These are phyloP conservation scores for Pachyrhynchus sulphureomaculatus DNA, from an alignment of 1,140 invertebrate genomes.

Conservation along the genomic window DNA sequence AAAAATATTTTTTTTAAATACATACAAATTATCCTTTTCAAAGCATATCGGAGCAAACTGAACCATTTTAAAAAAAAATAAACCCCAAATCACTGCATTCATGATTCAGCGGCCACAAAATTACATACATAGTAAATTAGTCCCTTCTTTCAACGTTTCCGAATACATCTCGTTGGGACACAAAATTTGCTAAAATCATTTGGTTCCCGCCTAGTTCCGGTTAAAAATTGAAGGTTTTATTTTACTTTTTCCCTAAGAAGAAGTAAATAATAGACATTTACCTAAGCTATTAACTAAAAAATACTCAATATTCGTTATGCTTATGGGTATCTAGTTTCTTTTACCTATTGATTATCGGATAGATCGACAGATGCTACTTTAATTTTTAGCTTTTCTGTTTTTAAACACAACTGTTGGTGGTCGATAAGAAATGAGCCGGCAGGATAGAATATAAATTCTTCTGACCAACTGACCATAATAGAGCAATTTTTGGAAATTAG, in stretches of 20 bases:
- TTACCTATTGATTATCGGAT: slow-evolving; percentile 27
- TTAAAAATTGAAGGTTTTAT: slow-evolving; percentile 26
- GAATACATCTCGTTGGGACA: background rate
- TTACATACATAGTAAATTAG: too few relatives aligned
- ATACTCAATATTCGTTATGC: slow-evolving; percentile 16
- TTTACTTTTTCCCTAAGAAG: slow-evolving; percentile 18
- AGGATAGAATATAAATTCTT: background rate
- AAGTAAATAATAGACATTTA: slow-evolving; percentile 30
- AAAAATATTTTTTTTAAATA: too few relatives aligned
- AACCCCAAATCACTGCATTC: too few relatives aligned
- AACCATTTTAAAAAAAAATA: too few relatives aligned
- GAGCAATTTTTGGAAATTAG: slow-evolving; percentile 4
- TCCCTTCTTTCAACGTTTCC: too few relatives aligned
- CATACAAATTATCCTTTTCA: too few relatives aligned
- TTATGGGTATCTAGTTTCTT: slow-evolving; percentile 30
- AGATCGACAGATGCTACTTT: slow-evolving; percentile 23
- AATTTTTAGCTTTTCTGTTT: slow-evolving; percentile 11
- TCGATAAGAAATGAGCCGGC: background rate
- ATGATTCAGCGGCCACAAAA: too few relatives aligned
- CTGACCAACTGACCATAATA: slow-evolving; percentile 12
- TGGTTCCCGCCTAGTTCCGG: slow-evolving; percentile 18
- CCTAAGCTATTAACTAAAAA: slow-evolving; percentile 23
- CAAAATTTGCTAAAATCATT: slow-evolving; percentile 16
- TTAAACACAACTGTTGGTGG: slow-evolving; percentile 17
- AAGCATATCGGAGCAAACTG: too few relatives aligned